Percentiles rank a stretch among this genome's conserved stretches.
phyloP scores from a whole-genome alignment of 2,888 invertebrate genomes.

The Synergus gifuensis region DNA sequence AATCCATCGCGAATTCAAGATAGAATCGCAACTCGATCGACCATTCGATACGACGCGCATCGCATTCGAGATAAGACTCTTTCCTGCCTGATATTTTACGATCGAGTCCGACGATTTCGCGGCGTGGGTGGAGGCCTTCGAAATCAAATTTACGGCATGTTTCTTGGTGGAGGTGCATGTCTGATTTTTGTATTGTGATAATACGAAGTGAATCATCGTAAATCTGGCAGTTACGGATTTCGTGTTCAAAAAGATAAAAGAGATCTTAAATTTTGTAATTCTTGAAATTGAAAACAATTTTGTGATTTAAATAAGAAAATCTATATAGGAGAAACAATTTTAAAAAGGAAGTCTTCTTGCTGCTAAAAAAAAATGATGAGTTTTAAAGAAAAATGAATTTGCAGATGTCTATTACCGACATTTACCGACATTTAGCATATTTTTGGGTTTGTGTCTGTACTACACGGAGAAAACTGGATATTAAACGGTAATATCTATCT shows the following conservation, averaged over 20 bases:
- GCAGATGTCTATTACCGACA: no score
- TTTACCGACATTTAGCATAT: no score
- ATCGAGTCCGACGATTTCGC: constrained; percentile 27
- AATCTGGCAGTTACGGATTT: background rate
- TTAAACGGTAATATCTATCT: no score
- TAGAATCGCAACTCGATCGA: constrained; percentile 20
- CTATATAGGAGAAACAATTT: constrained; percentile 31
- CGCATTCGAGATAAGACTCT: constrained; percentile 25
- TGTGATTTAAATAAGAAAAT: constrained; percentile 55
- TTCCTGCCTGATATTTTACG: constrained; percentile 22
- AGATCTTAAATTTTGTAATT: background rate
- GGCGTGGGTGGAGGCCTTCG: constrained; percentile 39
- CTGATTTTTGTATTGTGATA: constrained; percentile 38
- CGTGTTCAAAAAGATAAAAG: background rate
- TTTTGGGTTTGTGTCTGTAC: no score
- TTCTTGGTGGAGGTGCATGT: constrained; percentile 30
- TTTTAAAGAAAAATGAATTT: no score
- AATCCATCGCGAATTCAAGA: constrained; percentile 36
- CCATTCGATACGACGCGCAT: constrained; percentile 21
- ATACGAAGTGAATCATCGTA: constrained; percentile 20
- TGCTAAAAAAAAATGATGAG: no score
- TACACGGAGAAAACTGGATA: no score
- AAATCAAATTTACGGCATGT: constrained; percentile 36
- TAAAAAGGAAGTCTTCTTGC: no score
- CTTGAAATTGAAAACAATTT: background rate